Conservation (phyloP, 1,140 invertebrate species). For the Agrilus planipennis region DNA sequence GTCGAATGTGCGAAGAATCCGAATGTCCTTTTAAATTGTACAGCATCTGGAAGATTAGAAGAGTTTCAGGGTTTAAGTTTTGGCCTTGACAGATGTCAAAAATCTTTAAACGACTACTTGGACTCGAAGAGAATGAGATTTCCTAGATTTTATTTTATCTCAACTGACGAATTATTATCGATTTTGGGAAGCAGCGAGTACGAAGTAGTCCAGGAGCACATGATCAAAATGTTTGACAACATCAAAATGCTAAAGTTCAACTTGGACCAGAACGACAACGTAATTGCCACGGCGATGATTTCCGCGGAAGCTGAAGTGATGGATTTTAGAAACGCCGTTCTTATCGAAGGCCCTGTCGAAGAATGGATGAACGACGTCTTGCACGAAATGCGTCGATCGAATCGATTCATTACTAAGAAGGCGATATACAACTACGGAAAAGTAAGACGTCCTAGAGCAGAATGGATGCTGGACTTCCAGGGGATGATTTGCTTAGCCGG, state of each 20-base stretch:
- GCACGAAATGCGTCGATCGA: constrained; percentile 70
- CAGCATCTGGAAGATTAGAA: constrained; percentile 52
- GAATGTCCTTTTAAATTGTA: constrained; percentile 66
- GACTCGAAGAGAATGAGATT: constrained; percentile 77
- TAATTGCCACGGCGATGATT: constrained; percentile 64
- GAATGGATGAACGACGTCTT: constrained; percentile 82
- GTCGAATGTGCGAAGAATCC: constrained; percentile 62
- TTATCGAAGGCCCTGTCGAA: constrained; percentile 56
- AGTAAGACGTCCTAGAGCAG: constrained; percentile 41
- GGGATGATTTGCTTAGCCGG: constrained; percentile 78
- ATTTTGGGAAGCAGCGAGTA: constrained; percentile 77
- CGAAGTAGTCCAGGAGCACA: constrained; percentile 74
- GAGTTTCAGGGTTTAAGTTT: constrained; percentile 61
- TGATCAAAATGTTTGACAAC: constrained; percentile 93
- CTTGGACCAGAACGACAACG: constrained; percentile 46
- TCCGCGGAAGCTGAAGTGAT: constrained; percentile 78
- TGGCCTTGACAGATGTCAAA: constrained; percentile 78
- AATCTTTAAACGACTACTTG: constrained; percentile 80
- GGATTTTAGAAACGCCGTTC: constrained; percentile 56
- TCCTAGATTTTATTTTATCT: constrained; percentile 86
- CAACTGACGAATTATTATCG: constrained; percentile 80
- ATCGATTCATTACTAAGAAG: constrained; percentile 77
- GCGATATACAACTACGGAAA: constrained; percentile 76
- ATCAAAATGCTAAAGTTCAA: constrained; percentile 59
- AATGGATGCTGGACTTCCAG: constrained; percentile 81